These are phyloP conservation scores for Lamprotornis superbus DNA, from an alignment of 2,113 vertebrate species.

Conservation along the genomic window DNA sequence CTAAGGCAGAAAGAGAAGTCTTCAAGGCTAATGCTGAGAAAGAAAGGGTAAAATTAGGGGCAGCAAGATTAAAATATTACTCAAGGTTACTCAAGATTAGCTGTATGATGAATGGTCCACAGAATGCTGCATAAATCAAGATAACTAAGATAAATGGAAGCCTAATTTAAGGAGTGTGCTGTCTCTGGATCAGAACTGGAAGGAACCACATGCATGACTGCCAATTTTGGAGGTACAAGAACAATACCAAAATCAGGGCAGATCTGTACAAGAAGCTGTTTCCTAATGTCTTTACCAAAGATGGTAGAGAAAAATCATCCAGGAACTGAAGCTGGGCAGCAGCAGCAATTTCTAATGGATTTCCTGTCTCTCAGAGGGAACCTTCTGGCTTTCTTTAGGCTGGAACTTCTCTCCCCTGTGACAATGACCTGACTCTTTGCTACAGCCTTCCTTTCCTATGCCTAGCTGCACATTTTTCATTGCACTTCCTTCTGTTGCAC, in stretches of 20 bases:
- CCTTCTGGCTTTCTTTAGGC: background rate
- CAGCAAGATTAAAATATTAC: constrained; percentile 50
- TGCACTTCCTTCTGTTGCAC: background rate
- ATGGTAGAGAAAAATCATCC: background rate
- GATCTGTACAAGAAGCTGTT: background rate
- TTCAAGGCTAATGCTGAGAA: background rate
- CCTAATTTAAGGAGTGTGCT: constrained; percentile 40
- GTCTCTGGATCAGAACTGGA: constrained; percentile 23
- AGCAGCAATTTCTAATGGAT: background rate
- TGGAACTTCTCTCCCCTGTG: background rate
- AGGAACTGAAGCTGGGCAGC: background rate
- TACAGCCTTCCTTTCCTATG: background rate
- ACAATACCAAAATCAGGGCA: background rate
- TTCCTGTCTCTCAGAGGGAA: background rate
- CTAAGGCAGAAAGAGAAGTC: background rate
- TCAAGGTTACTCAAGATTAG: constrained; percentile 55
- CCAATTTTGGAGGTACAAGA: background rate
- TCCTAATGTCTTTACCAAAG: background rate
- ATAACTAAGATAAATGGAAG: constrained; percentile 58
- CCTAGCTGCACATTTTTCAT: background rate
- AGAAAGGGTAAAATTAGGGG: constrained; percentile 35
- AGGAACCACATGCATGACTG: background rate
- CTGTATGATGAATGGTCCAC: constrained; percentile 48
- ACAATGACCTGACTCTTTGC: background rate
- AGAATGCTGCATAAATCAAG: constrained; percentile 40